These are phyloP conservation scores for Schizopygopsis malacanthus DNA, from an alignment of 2,797 vertebrate species.

Conservation along the genomic window DNA sequence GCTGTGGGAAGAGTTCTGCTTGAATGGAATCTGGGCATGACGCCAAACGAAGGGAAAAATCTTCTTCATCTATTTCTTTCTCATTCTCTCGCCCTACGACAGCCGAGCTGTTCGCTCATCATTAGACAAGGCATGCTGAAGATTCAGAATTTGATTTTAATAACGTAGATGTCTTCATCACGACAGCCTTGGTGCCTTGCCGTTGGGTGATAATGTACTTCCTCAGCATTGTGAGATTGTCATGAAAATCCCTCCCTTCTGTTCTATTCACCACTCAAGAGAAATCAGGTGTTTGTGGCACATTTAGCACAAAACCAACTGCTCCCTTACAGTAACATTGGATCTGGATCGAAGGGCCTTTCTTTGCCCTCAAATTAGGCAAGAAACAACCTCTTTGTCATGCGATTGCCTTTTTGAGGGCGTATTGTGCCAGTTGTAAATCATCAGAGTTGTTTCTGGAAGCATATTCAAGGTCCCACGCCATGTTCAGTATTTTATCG, in stretches of 20 bases:
- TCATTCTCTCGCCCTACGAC: slow-evolving; percentile 89
- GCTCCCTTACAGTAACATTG: slow-evolving; percentile 66
- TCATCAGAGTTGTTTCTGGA: slow-evolving; percentile 38
- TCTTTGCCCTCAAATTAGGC: slow-evolving; percentile 57
- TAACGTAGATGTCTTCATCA: slow-evolving; percentile 91
- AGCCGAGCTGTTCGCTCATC: slow-evolving; percentile 87
- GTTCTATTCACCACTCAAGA: slow-evolving; percentile 74
- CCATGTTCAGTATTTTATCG: not conserved
- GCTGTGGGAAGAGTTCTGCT: slow-evolving; percentile 92
- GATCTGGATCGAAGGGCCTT: slow-evolving; percentile 70
- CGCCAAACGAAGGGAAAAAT: slow-evolving; percentile 95
- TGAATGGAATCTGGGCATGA: slow-evolving; percentile 94
- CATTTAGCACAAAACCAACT: slow-evolving; percentile 73
- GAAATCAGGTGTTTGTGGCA: slow-evolving; percentile 83
- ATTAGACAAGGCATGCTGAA: slow-evolving; percentile 90
- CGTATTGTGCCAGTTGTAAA: slow-evolving; percentile 40
- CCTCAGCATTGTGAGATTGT: slow-evolving; percentile 78
- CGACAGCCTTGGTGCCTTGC: slow-evolving; percentile 85
- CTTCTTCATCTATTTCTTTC: slow-evolving; percentile 49
- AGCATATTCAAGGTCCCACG: not conserved
- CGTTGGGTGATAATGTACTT: slow-evolving; percentile 80
- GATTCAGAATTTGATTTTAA: slow-evolving; percentile 92
- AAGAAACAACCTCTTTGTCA: slow-evolving; percentile 44
- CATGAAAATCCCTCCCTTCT: slow-evolving; percentile 75
- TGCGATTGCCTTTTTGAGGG: slow-evolving; percentile 40